Conservation (phyloP, 1,140 invertebrate genomes). For the Whitmania pigra region DNA sequence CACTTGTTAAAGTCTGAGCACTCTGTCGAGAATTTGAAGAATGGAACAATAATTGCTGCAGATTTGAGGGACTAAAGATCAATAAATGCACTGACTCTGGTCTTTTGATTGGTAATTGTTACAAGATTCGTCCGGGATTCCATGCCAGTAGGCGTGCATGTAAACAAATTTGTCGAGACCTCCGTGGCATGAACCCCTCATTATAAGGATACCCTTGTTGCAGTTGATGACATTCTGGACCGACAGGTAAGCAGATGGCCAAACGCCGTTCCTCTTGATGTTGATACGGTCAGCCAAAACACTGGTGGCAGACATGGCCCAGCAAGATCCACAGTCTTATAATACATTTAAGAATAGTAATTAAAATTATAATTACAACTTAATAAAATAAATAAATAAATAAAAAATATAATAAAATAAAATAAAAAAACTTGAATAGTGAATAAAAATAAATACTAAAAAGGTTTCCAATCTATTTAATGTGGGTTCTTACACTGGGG, state of each 20-base stretch:
- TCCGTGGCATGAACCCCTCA: slow-evolving; percentile 31
- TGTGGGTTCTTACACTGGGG: slow-evolving; percentile 38
- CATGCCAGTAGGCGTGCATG: slow-evolving; percentile 41
- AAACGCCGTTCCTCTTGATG: slow-evolving; percentile 42
- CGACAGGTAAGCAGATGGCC: slow-evolving; percentile 45
- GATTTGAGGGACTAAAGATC: no score
- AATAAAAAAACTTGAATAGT: no score
- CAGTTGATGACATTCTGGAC: slow-evolving; percentile 45
- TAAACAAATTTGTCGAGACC: slow-evolving; percentile 42
- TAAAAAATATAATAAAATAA: no score
- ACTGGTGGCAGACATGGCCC: slow-evolving; percentile 45
- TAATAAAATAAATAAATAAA: no score
- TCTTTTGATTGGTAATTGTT: slow-evolving; percentile 48
- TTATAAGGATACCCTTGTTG: slow-evolving; percentile 30
- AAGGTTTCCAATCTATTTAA: no score
- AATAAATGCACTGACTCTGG: slow-evolving; percentile 32
- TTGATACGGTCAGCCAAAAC: slow-evolving; percentile 47
- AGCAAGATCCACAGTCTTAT: slow-evolving; percentile 47
- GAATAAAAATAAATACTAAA: no score
- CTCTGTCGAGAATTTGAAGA: slow-evolving; percentile 38
- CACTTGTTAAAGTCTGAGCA: slow-evolving; percentile 45
- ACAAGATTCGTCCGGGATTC: slow-evolving; percentile 47
- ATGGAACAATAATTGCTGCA: slow-evolving; percentile 28
- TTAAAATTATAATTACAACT: no score
- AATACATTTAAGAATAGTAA: no score